Evolutionary conservation across 1,140 invertebrate species (phyloP).

Genomic region (Eumaeus atala): DNA sequence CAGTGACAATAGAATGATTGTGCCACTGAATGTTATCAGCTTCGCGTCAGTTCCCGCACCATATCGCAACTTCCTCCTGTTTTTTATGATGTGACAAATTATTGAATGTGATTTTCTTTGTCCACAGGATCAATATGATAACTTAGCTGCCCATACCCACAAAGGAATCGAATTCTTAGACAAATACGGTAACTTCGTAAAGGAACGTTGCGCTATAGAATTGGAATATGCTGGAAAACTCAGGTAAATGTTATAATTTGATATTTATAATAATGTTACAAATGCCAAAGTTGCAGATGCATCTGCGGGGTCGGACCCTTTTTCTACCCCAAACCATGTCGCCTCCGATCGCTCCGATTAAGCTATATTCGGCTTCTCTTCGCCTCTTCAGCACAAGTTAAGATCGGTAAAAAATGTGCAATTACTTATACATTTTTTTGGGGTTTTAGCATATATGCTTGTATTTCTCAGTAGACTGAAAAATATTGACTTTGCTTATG

Average conservation of each 20-base stretch:
- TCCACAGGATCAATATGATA: slow-evolving; percentile 98
- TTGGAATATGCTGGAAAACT: slow-evolving; percentile 96
- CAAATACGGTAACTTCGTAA: slow-evolving; percentile 94
- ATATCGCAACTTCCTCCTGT: slow-evolving; percentile 52
- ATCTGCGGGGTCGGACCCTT: too few relatives aligned
- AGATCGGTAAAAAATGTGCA: too few relatives aligned
- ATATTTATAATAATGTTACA: too few relatives aligned
- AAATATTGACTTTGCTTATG: too few relatives aligned
- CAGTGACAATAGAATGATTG: slow-evolving; percentile 11
- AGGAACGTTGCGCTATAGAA: slow-evolving; percentile 95
- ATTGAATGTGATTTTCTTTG: slow-evolving; percentile 43
- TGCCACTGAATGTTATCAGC: slow-evolving; percentile 35
- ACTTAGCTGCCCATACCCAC: slow-evolving; percentile 94
- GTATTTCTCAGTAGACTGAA: too few relatives aligned
- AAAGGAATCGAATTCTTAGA: slow-evolving; percentile 99
- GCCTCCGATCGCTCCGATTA: too few relatives aligned
- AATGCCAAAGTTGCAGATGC: too few relatives aligned
- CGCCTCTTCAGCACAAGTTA: too few relatives aligned
- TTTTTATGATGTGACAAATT: slow-evolving; percentile 24
- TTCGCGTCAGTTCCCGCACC: slow-evolving; percentile 42
- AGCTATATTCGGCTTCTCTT: too few relatives aligned
- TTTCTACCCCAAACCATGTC: too few relatives aligned
- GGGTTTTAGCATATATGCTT: too few relatives aligned
- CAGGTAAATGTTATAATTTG: slow-evolving; percentile 77
- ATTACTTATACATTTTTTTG: too few relatives aligned